Conservation (phyloP, 2,888 invertebrate species). For the Tortricodes alternella region DNA sequence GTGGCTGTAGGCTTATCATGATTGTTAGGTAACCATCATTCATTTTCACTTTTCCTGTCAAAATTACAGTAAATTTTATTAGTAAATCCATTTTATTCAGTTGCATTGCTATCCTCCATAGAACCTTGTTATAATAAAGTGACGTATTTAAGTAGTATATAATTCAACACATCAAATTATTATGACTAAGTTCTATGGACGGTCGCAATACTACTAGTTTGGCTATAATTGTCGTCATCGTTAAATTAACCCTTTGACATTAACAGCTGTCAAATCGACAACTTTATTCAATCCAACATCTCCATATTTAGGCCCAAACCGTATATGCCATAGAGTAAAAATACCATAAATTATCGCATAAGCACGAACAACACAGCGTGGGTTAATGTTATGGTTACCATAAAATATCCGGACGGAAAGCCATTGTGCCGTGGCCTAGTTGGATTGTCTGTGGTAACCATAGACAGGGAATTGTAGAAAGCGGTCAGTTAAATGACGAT, state of each 20-base stretch:
- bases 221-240: too few species aligned
- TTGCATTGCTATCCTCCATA: too few species aligned
- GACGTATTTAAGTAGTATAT: too few species aligned
- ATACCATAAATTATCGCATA: conserved; percentile 20
- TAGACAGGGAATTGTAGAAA: conserved; percentile 2
- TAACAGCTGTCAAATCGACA: conserved; percentile 9
- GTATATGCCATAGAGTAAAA: background rate
- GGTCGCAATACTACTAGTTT: too few species aligned
- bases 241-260: background rate
- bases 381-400: conserved; percentile 17
- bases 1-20: too few species aligned
- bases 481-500: conserved; percentile 7
- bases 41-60: too few species aligned
- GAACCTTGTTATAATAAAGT: too few species aligned
- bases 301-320: conserved; percentile 12
- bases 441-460: conserved; percentile 8
- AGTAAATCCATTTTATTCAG: too few species aligned
- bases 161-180: too few species aligned
- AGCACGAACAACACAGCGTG: conserved; percentile 22
- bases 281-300: conserved; percentile 14
- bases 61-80: too few species aligned
- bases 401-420: conserved; percentile 9
- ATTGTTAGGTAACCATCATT: too few species aligned
- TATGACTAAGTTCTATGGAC: too few species aligned
- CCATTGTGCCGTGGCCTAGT: conserved; percentile 17